phyloP scores from a whole-genome alignment of 2,797 vertebrate genomes.

The Brachyalestes nurse region DNA sequence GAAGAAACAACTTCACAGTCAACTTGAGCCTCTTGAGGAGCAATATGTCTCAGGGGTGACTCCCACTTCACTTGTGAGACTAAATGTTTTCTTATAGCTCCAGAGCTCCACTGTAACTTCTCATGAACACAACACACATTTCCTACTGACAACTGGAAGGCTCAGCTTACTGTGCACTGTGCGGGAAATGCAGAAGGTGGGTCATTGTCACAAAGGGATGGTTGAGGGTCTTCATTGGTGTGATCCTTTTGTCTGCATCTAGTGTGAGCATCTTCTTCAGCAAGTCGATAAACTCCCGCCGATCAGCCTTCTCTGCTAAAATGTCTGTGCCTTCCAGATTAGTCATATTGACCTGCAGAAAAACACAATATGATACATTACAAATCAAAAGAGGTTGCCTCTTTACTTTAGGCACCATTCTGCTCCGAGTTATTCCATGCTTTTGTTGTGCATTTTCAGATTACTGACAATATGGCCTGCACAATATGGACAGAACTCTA shows the following conservation, averaged over 20 bases:
- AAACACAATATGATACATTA: background rate
- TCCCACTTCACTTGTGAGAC: no score
- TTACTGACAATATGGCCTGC: no score
- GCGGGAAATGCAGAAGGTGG: slow-evolving; percentile 96
- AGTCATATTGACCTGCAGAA: slow-evolving; percentile 93
- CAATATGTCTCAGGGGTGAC: no score
- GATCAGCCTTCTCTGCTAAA: slow-evolving; percentile 96
- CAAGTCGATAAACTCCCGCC: slow-evolving; percentile 96
- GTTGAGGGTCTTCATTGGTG: slow-evolving; percentile 96
- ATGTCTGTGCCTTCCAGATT: slow-evolving; percentile 95
- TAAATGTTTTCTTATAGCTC: no score
- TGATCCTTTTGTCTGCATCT: slow-evolving; percentile 96
- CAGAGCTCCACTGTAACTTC: no score
- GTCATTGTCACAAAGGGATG: slow-evolving; percentile 97
- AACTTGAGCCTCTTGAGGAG: no score
- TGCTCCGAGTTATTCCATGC: background rate
- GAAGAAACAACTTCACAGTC: no score
- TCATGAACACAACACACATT: background rate
- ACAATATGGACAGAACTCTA: no score
- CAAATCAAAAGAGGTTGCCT: slow-evolving; percentile 65
- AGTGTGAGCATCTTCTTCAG: slow-evolving; percentile 99
- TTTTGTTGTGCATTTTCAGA: no score
- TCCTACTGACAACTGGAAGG: background rate
- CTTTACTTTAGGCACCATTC: background rate
- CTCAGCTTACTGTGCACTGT: slow-evolving; percentile 92